Evolutionary conservation across 2,888 invertebrate genomes (phyloP).

Genomic region (Pediacus dermestoides): DNA sequence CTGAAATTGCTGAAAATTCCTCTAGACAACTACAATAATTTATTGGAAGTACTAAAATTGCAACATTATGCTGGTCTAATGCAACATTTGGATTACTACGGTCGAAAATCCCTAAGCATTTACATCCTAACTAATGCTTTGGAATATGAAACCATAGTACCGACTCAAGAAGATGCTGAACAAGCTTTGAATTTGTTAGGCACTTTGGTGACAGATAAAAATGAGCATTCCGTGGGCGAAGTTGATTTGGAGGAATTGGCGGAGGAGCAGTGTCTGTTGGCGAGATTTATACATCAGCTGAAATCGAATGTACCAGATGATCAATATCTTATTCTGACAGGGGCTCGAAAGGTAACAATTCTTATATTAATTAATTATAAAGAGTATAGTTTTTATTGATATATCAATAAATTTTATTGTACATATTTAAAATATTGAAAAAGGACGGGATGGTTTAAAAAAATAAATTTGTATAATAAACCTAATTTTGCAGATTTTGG

Average conservation of each 20-base stretch:
- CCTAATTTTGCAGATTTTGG: constrained; percentile 63
- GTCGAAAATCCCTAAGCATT: constrained; percentile 79
- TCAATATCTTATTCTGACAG: constrained; percentile 85
- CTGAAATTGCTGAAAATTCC: constrained; percentile 91
- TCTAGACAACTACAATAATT: constrained; percentile 90
- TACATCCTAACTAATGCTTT: constrained; percentile 87
- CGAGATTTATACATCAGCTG: constrained; percentile 82
- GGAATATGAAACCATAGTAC: constrained; percentile 83
- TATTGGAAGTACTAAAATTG: constrained; percentile 80
- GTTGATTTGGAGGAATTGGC: constrained; percentile 91
- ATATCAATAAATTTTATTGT: too few species aligned
- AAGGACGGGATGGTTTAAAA: too few species aligned
- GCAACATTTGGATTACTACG: constrained; percentile 83
- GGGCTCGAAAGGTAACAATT: constrained; percentile 75
- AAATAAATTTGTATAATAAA: too few species aligned
- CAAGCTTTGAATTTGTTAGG: constrained; percentile 63
- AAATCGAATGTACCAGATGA: constrained; percentile 77
- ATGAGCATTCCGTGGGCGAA: constrained; percentile 58
- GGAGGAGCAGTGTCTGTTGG: constrained; percentile 92
- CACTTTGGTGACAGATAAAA: constrained; percentile 84
- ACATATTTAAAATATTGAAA: too few species aligned
- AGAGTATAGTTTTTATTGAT: too few species aligned
- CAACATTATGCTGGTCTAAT: constrained; percentile 74
- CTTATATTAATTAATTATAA: too few species aligned
- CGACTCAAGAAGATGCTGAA: constrained; percentile 81